Percentiles rank a stretch among this genome's conserved stretches.
Conservation (phyloP, 2,888 invertebrate species). For the Podabrus alpinus region DNA sequence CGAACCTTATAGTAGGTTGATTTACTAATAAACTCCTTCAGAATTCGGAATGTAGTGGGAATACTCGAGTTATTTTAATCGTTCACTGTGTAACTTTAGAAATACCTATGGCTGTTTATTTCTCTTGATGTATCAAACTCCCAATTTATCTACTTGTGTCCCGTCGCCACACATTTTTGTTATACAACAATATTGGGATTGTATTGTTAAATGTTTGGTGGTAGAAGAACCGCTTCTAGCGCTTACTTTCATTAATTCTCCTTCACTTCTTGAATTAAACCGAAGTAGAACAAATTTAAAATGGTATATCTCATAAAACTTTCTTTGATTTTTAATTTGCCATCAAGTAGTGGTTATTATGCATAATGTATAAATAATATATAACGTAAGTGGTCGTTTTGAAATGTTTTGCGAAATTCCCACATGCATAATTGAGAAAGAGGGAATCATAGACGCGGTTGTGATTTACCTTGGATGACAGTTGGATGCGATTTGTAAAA, state of each 20-base stretch:
- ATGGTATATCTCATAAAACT: background rate
- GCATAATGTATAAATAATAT: too few species aligned
- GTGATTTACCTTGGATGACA: background rate
- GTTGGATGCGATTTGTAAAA: background rate
- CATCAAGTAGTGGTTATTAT: background rate
- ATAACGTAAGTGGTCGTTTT: too few species aligned
- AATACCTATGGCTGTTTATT: constrained; percentile 25
- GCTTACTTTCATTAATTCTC: background rate
- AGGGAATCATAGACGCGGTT: background rate
- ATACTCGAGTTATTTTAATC: constrained; percentile 34
- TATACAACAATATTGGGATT: background rate
- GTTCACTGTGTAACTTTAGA: constrained; percentile 34
- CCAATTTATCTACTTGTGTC: background rate
- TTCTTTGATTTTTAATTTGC: background rate
- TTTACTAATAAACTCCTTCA: constrained; percentile 14
- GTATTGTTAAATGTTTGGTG: background rate
- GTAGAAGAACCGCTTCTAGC: background rate
- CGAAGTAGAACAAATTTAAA: background rate
- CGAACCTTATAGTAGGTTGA: background rate
- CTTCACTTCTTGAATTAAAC: background rate
- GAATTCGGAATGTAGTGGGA: constrained; percentile 23
- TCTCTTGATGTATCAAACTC: constrained; percentile 1
- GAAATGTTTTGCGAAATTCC: background rate
- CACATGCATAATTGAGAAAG: too few species aligned
- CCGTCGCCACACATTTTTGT: background rate